A percentile compares a stretch with the other conserved stretches of the same genome.
Conservation (phyloP, 2,113 vertebrate genomes). For the Apeltes quadracus region DNA sequence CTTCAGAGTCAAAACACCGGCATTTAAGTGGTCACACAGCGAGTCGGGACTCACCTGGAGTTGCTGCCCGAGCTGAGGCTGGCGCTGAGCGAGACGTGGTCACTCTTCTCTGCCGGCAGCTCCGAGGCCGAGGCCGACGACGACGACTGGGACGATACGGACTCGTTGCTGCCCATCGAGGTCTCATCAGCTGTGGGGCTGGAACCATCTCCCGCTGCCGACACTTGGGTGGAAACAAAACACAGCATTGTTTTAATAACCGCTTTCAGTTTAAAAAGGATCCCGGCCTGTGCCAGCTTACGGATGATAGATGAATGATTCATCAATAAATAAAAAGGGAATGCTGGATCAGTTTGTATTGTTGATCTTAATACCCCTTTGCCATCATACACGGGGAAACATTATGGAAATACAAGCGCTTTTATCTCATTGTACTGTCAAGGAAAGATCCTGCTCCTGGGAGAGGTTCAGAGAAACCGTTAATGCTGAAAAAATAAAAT, state of each 20-base stretch:
- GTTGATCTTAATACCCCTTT: slow-evolving; percentile 44
- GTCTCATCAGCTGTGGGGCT: slow-evolving; percentile 83
- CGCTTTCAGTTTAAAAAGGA: slow-evolving; percentile 11
- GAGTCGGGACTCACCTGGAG: slow-evolving; percentile 67
- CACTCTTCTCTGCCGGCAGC: slow-evolving; percentile 77
- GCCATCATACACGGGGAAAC: slow-evolving; percentile 41
- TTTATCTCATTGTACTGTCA: slow-evolving; percentile 53
- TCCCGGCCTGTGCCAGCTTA: slow-evolving; percentile 1
- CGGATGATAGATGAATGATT: slow-evolving; percentile 51
- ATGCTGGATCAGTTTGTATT: slow-evolving; percentile 14
- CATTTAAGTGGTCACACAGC: slow-evolving; percentile 1
- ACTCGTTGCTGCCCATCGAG: slow-evolving; percentile 89
- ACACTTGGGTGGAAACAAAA: slow-evolving; percentile 11
- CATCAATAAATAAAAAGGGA: slow-evolving; percentile 41
- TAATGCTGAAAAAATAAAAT: slow-evolving; percentile 13
- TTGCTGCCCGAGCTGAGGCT: slow-evolving; percentile 75
- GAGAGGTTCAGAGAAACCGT: slow-evolving; percentile 18
- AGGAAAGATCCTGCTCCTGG: slow-evolving; percentile 32
- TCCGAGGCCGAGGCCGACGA: slow-evolving; percentile 80
- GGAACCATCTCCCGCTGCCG: slow-evolving; percentile 74
- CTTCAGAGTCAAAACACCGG: neutral
- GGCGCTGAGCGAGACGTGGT: slow-evolving; percentile 73
- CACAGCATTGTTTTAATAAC: slow-evolving; percentile 18
- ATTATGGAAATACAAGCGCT: slow-evolving; percentile 33
- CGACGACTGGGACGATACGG: slow-evolving; percentile 92